A percentile compares a stretch with the other conserved stretches of the same genome.
These are phyloP conservation scores for Ptiloglossa arizonensis DNA, from an alignment of 1,140 invertebrate species.

Conservation along the genomic window DNA sequence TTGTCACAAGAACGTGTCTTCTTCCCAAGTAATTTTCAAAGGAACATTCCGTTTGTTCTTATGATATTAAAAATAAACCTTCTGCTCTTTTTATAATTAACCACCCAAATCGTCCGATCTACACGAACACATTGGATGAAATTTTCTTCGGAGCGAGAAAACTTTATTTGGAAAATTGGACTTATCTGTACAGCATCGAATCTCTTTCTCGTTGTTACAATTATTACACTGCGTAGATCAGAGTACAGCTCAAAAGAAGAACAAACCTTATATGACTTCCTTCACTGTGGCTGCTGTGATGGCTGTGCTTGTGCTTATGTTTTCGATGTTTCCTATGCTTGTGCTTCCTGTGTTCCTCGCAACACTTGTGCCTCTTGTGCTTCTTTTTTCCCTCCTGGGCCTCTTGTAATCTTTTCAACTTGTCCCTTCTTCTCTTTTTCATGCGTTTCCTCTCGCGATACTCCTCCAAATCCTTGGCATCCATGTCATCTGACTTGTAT, in stretches of 20 bases:
- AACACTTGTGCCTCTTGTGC: constrained; percentile 88
- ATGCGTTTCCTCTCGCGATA: constrained; percentile 86
- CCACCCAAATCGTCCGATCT: too few species aligned
- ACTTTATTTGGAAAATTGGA: too few species aligned
- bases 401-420: constrained; percentile 83
- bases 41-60: too few species aligned
- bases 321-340: constrained; percentile 90
- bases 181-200: too few species aligned
- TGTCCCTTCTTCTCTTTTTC: constrained; percentile 88
- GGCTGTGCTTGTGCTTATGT: constrained; percentile 83
- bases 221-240: too few species aligned
- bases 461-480: constrained; percentile 70
- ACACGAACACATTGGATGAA: too few species aligned
- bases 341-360: constrained; percentile 88
- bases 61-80: too few species aligned
- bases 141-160: too few species aligned
- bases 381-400: constrained; percentile 83
- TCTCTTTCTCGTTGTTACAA: too few species aligned
- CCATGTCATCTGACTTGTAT: constrained; percentile 68
- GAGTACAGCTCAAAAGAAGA: not conserved
- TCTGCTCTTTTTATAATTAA: too few species aligned
- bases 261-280: constrained; percentile 71
- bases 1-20: too few species aligned
- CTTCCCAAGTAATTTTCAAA: too few species aligned
- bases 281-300: constrained; percentile 82